Evolutionary conservation across 2,888 invertebrate genomes (phyloP), one percentile per base, ranked within the genome.

Genomic region (Metellina segmentata): DNA sequence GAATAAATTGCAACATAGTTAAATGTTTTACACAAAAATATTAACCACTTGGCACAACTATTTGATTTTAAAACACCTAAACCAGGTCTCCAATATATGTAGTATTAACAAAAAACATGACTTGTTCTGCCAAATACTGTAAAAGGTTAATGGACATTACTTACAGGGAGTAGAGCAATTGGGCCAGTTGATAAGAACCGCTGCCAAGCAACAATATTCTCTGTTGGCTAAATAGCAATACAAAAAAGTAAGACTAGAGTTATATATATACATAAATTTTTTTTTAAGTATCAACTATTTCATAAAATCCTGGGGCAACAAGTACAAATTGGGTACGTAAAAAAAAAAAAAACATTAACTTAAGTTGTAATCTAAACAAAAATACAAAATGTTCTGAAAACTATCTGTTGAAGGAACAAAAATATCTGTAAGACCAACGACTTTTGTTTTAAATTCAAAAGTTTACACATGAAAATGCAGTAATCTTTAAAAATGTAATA

Each of bases 191-290:
- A 98, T 93, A 99, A 95, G 95, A 99, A 99, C 93, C 99, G 96
- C 95, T 99, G 99, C 99, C 99, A 99, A 0, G 99, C 99, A 4
- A 97, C 97, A 52, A 96, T 96, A 95, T 99, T 99, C 87, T 96
- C 96, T 16, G 96, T 96, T 78, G 96, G 96, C 97, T 97, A 5
- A 75, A 88, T 69, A 81, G 34, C n/a, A 69, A 69, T 69, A 13
- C 16, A 69, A 69, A 69, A 69, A 16, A 69, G 69, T 13, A 13
- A 72, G n/a, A 6, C 8, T 0, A 72, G n/a, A 72, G 19, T 13
- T 71, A 71, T 71, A 7, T 71, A 71, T 19, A 19, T n/a, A 71
- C 11, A 71, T 0, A 13, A 2, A n/a, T 0, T 1, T 71, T 71
- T 71, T n/a, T 9, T 19, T 16, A 49, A 19, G 11, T 34, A 2